Evolutionary conservation across 2,113 vertebrate genomes (phyloP).

Genomic region (Poecilia latipinna): DNA sequence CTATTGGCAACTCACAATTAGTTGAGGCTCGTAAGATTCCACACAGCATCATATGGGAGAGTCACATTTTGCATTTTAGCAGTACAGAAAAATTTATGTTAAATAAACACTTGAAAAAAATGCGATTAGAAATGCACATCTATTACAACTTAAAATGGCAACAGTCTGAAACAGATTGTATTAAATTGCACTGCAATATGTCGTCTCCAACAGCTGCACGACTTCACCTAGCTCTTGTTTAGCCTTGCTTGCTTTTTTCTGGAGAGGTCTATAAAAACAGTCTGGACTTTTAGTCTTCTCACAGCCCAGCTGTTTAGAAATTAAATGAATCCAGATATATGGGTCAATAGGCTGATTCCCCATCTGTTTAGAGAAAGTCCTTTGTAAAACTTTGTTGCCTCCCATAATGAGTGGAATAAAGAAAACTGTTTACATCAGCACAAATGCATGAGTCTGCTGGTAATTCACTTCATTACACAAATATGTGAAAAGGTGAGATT

Average conservation of each 20-base stretch:
- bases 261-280: constrained; percentile 39
- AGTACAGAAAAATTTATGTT: too few relatives aligned
- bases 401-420: constrained; percentile 29
- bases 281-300: constrained; percentile 34
- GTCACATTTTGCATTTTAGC: too few relatives aligned
- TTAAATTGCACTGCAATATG: too few relatives aligned
- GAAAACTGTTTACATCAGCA: constrained; percentile 19
- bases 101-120: too few relatives aligned
- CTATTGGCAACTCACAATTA: too few relatives aligned
- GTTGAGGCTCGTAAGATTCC: too few relatives aligned
- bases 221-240: constrained; percentile 46
- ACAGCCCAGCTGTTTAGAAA: constrained; percentile 61
- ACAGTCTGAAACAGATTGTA: not conserved
- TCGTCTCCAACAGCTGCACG: constrained; percentile 55
- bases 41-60: too few relatives aligned
- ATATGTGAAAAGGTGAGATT: too few relatives aligned
- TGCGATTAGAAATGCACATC: too few relatives aligned
- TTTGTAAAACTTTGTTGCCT: constrained; percentile 28
- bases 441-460: not conserved
- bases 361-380: constrained; percentile 64
- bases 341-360: constrained; percentile 37
- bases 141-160: not conserved
- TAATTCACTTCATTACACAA: not conserved
- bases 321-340: constrained; percentile 36
- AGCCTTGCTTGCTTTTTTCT: constrained; percentile 30